These are phyloP conservation scores for Stomatorhinus walkeri DNA, from an alignment of 2,797 vertebrate genomes.

Conservation along the genomic window DNA sequence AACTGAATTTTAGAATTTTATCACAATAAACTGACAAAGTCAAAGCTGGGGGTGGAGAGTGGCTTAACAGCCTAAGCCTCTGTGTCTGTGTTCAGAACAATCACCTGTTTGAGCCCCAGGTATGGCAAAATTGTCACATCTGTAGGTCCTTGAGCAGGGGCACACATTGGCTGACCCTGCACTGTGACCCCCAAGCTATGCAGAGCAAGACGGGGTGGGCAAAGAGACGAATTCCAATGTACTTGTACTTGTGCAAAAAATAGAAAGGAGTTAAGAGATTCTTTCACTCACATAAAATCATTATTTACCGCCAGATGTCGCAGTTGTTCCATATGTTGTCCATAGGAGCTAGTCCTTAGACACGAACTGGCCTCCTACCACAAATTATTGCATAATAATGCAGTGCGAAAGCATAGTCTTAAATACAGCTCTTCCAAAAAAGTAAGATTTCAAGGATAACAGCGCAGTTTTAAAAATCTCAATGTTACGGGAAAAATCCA, in stretches of 20 bases:
- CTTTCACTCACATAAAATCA: background rate
- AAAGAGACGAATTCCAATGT: background rate
- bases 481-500: background rate
- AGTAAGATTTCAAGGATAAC: background rate
- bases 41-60: background rate
- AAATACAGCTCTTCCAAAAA: background rate
- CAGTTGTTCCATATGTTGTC: background rate
- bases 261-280: background rate
- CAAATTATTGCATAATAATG: background rate
- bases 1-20: background rate
- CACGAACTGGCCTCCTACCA: background rate
- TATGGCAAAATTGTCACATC: background rate
- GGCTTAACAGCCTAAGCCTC: background rate
- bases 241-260: background rate
- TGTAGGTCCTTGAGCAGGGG: background rate
- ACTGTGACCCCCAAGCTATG: background rate
- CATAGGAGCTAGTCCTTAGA: background rate
- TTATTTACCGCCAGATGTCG: background rate
- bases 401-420: background rate
- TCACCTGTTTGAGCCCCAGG: slow-evolving; percentile 18
- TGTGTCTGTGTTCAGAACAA: background rate
- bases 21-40: background rate
- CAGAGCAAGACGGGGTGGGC: background rate
- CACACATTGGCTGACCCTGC: background rate
- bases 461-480: background rate